Evolutionary conservation across 2,113 vertebrate genomes (phyloP).

Genomic region (Pyxicephalus adspersus): DNA sequence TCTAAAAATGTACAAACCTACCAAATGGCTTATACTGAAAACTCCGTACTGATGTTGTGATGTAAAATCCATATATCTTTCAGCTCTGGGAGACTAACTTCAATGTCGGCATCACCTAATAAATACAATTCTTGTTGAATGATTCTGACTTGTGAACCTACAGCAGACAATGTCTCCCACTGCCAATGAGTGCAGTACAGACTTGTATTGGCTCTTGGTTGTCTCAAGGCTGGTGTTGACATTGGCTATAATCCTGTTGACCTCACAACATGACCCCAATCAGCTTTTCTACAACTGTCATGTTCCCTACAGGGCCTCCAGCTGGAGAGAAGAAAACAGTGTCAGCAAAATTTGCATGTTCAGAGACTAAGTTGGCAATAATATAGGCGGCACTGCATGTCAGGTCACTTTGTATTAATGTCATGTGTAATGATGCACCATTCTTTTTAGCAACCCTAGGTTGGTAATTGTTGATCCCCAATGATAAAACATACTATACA

Average conservation of each 20-base stretch:
- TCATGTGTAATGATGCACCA: background rate
- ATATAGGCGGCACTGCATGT: constrained; percentile 15
- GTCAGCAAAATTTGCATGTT: constrained; percentile 62
- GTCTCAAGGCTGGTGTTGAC: constrained; percentile 64
- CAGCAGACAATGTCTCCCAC: constrained; percentile 62
- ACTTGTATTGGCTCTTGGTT: constrained; percentile 70
- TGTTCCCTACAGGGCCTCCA: constrained; percentile 66
- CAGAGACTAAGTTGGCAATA: constrained; percentile 17
- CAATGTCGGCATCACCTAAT: background rate
- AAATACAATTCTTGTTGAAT: constrained; percentile 20
- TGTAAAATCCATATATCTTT: constrained; percentile 49
- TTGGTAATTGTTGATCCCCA: background rate
- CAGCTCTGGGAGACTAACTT: constrained; percentile 18
- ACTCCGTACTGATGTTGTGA: background rate
- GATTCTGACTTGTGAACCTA: constrained; percentile 62
- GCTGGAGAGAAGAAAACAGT: constrained; percentile 64
- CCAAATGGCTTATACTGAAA: no score
- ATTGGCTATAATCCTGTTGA: constrained; percentile 70
- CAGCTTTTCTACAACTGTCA: constrained; percentile 66
- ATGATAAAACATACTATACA: background rate
- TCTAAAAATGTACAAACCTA: no score
- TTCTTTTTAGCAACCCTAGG: background rate
- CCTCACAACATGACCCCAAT: constrained; percentile 69
- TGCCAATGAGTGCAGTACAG: constrained; percentile 57
- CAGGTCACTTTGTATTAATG: constrained; percentile 33